Evolutionary conservation across 2,797 vertebrate species (phyloP), one percentile per base, ranked within the genome.

Genomic region (Smutsia temminckii): DNA sequence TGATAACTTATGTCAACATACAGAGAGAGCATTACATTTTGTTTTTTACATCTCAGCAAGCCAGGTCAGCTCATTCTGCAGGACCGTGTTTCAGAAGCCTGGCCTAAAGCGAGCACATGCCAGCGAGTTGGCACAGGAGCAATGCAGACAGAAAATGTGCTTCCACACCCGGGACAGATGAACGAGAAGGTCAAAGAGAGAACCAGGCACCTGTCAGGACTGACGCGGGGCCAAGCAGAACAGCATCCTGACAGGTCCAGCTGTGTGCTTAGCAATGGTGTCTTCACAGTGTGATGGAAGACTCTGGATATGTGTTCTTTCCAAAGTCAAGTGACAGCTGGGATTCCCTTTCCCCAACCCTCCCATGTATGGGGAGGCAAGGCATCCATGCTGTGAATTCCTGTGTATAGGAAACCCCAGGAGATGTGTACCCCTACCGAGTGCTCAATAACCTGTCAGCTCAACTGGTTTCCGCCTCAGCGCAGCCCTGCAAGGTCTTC

Each of bases 141-240:
- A 23, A 0, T 0, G 2, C 10, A 4, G 87, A 63, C 3, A 1
- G 55, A 17, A 71, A 49, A 69, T 0, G 11, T 4, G 63, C 17
- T 9, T 4, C 66, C 13, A 7, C 21, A 1, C 57, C 3, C 0
- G 0, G 66, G 20, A 29, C 49, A 40, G 10, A 27, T 17, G 18
- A 18, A 12, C 1, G 11, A 57, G 63, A 9, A 32, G 6, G 40
- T 34, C 32, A 16, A 9, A 46, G 2, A 12, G 37, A 32, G 23
- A 0, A 3, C 1, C 49, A 13, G 0, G 17, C 32, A 17, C 2
- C 0, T 42, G 46, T 6, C 0, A 1, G 53, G 20, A 63, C 6
- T 2, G 34, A 75, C 32, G 32, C 25, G 0, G 1, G 16, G 64
- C 64, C 86, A 25, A 9, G 59, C 1, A 27, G 78, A 51, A 8